Conservation (phyloP, 2,888 invertebrate species). For the Polia nebulosa region DNA sequence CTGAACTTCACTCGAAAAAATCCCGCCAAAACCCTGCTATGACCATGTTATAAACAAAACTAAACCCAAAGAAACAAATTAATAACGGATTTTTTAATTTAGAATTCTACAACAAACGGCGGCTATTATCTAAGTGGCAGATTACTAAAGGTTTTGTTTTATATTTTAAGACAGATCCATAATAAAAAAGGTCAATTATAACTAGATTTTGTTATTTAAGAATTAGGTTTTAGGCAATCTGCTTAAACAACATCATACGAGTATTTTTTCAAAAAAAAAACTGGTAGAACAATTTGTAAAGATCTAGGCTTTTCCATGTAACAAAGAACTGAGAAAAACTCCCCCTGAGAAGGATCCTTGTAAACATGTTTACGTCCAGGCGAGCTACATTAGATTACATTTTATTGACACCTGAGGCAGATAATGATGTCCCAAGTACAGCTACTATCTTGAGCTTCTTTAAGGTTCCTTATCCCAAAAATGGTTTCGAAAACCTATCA, state of each 20-base stretch:
- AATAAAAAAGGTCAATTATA: too few species aligned
- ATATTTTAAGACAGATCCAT: too few species aligned
- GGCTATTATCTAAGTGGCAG: too few species aligned
- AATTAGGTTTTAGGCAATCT: background rate
- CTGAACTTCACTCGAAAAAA: too few species aligned
- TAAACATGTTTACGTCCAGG: constrained; percentile 74
- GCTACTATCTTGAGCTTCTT: constrained; percentile 7
- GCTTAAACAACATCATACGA: too few species aligned
- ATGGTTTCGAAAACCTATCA: background rate
- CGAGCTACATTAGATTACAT: constrained; percentile 62
- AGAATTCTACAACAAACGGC: too few species aligned
- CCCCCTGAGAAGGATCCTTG: constrained; percentile 11
- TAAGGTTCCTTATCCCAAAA: background rate
- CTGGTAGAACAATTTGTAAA: background rate
- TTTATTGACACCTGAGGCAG: constrained; percentile 58
- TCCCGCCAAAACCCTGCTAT: too few species aligned
- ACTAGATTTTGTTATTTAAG: too few species aligned
- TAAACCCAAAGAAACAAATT: too few species aligned
- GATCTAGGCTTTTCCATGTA: constrained; percentile 3
- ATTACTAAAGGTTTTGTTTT: too few species aligned
- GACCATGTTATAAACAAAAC: too few species aligned
- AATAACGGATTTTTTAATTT: too few species aligned
- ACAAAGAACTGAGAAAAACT: constrained; percentile 7
- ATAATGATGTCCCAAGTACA: constrained; percentile 29
- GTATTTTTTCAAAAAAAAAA: background rate